Evolutionary conservation across 2,888 invertebrate genomes (phyloP), one percentile per base, ranked within the genome.

Genomic region (Frankliniella fusca): DNA sequence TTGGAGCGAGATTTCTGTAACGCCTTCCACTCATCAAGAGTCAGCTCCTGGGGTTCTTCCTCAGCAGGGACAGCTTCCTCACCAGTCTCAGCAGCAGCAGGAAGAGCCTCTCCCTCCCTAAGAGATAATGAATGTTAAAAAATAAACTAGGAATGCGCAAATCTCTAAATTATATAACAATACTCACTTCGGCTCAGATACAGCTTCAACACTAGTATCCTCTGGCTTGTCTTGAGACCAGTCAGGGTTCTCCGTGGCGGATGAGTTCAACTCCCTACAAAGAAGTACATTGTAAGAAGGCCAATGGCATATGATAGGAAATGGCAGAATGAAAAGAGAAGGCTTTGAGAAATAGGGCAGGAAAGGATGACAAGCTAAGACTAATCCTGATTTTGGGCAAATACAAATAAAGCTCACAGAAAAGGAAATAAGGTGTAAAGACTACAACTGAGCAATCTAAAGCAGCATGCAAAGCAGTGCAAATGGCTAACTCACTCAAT

Each of bases 11-110:
- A 92, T 86, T 93, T 93, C 86, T 95, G 94, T 86, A 95, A 90
- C 83, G 96, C 96, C 89, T 96, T 96, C 93, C 96, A 98, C 91
- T 98, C 97, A 87, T 97, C 97, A 85, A 97, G 90, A 65, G 98
- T 98, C 88, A 98, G 91, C 90, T 95, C 95, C 86, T 94, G 94
- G 81, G 94, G 92, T 88, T 94, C 94, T 85, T 95, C 95, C 86
- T 95, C 95, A 82, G 90, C 90, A 0, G 90, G 89, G 70, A 27
- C 84, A 87, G 90, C 84, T 89, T 90, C 86, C 90, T 85, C 84
- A 82, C 84, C 85, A 61, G 82, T 83, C 49, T 83, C 84, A n/a
- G 84, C 84, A 81, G 86, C 88, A 20, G 84, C 85, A 18, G 87
- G 87, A 84, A 86, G 84, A 10, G 85, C 83, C 23, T 85, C 86